Percentiles rank a stretch among this genome's conserved stretches.
These are phyloP conservation scores for Edolisoma coerulescens DNA, from an alignment of 2,113 vertebrate genomes.

Conservation along the genomic window DNA sequence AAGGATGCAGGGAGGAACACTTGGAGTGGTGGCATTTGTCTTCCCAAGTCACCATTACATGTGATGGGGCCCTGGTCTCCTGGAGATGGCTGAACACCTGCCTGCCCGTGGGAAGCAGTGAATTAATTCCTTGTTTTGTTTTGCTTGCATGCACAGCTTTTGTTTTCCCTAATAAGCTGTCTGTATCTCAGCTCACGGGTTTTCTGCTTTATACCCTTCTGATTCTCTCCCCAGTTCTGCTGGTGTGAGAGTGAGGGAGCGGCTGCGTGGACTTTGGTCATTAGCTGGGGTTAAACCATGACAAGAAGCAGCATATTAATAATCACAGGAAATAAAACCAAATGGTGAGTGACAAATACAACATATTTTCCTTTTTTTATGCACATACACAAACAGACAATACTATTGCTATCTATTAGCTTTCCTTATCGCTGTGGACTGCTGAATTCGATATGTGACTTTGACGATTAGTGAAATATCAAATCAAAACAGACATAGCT, in stretches of 20 bases:
- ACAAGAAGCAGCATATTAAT: background rate
- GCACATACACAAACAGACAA: background rate
- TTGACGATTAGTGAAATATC: background rate
- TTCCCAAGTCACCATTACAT: rapidly evolving
- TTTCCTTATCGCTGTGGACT: background rate
- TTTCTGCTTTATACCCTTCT: background rate
- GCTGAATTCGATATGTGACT: background rate
- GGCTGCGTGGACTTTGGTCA: rapidly evolving
- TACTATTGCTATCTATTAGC: background rate
- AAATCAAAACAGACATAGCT: background rate
- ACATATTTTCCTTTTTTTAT: background rate
- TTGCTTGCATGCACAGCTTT: background rate
- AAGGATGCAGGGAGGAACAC: background rate
- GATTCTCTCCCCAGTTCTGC: background rate
- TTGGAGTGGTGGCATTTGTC: background rate
- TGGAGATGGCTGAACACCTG: background rate
- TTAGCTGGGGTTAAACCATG: background rate
- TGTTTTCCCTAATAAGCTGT: background rate
- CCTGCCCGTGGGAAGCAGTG: background rate
- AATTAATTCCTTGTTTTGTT: background rate
- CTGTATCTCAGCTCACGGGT: rapidly evolving
- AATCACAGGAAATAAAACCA: background rate
- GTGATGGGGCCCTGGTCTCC: background rate
- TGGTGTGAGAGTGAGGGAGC: background rate
- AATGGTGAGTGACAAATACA: background rate